Evolutionary conservation across 2,888 invertebrate genomes (phyloP), one percentile per base, ranked within the genome.

Genomic region (Cheilosia urbana): DNA sequence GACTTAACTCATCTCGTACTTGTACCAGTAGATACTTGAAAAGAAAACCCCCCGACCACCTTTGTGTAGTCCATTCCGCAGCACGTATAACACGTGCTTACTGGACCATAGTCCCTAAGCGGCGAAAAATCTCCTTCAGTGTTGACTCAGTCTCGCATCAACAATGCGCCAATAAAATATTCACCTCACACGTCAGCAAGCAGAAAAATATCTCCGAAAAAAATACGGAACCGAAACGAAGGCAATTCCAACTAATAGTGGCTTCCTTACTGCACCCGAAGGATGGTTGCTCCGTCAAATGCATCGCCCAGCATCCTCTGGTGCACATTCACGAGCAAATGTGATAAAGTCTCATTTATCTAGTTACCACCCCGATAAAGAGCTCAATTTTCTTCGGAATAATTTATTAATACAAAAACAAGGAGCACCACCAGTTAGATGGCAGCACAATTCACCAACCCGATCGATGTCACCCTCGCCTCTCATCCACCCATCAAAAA

Each of bases 341-440:
- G 73, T 80, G 76, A 85, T 85, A 85, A 85, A 76, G 71, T 77
- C 72, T 80, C 85, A 81, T 85, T 85, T 85, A 81, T 81, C 80
- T 76, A 77, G 85, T 81, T 85, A 85, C 76, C 85, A 81, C 81
- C 76, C 88, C 91, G 91, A 89, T 89, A 90, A 90, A 90, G 91
- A 90, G 91, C 91, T 91, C 90, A 91, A 89, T 73, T 76, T 68
- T 55, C 75, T 57, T 73, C 37, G 65, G 76, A 75, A 83, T 83
- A 87, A 87, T 82, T 80, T 87, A 80, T 85, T 79, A 84, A 84
- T 77, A 62, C 55, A 73, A 60, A 60, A 58, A 73, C 53, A 55
- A 40, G 47, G 34, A 6, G 55, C 21, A 21, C 15, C 24, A 19
- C 15, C n/a, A 55, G 42, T 73, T 40, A 19, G 47, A 40, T 27